These are phyloP conservation scores for Podiceps cristatus DNA, from an alignment of 2,113 vertebrate genomes.

Conservation along the genomic window DNA sequence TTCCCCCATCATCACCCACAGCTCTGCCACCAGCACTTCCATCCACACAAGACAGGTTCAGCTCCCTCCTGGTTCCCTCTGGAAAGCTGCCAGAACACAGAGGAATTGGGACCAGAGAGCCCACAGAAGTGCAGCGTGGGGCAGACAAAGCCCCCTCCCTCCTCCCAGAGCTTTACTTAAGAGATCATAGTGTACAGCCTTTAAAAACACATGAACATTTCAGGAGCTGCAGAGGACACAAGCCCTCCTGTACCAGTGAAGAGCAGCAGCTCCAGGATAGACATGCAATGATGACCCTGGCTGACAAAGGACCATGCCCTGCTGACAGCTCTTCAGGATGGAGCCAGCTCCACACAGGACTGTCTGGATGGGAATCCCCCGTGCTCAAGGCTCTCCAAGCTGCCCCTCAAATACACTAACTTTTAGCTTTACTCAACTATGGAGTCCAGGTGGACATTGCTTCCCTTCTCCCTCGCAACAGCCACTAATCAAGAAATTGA, in stretches of 20 bases:
- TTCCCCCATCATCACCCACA: neutral
- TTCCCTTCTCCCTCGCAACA: neutral
- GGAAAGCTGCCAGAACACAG: conserved; percentile 5
- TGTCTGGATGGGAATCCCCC: neutral
- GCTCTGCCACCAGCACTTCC: neutral
- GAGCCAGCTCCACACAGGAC: neutral
- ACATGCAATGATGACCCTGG: neutral
- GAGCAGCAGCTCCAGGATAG: neutral
- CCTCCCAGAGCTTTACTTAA: neutral
- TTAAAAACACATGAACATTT: neutral
- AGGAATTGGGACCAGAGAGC: conserved; percentile 15
- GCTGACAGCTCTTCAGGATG: neutral
- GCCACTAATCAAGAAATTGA: neutral
- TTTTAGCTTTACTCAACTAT: neutral
- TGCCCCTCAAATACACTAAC: neutral
- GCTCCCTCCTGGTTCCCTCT: neutral
- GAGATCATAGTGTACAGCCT: neutral
- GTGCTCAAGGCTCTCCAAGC: neutral
- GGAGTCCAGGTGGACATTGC: neutral
- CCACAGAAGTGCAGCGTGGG: neutral
- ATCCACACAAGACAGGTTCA: neutral
- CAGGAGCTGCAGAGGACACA: neutral
- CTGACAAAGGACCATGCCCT: neutral
- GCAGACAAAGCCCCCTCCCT: neutral
- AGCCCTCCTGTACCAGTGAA: neutral